A percentile compares a stretch with the other conserved stretches of the same genome.
Evolutionary conservation across 1,140 invertebrate species (phyloP).

Genomic region (Globodera ellingtonae): DNA sequence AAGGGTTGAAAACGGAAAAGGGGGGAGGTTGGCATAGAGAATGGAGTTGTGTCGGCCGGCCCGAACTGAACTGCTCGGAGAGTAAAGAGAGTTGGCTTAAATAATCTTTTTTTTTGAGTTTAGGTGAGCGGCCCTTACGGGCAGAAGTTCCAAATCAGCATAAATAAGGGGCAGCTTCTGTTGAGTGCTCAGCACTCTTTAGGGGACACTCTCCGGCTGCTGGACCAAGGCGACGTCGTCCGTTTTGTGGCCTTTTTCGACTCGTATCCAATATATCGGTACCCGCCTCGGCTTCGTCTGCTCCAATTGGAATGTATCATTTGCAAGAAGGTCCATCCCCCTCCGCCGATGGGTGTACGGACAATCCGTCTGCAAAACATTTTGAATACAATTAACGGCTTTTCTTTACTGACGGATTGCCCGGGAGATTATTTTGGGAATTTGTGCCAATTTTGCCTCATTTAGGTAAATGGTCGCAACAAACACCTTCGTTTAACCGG

Average conservation of each 20-base stretch:
- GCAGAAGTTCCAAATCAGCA: slow-evolving; percentile 47
- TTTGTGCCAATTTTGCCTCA: not conserved
- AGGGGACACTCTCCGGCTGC: slow-evolving; percentile 47
- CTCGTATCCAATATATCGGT: slow-evolving; percentile 49
- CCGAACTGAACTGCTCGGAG: too few species aligned
- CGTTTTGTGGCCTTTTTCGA: slow-evolving; percentile 41
- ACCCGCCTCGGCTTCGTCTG: slow-evolving; percentile 54
- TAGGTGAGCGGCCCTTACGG: slow-evolving; percentile 58
- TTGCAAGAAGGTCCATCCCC: slow-evolving; percentile 51
- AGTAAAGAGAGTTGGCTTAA: too few species aligned
- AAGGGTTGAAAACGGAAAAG: too few species aligned
- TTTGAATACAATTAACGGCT: not conserved
- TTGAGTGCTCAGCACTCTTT: slow-evolving; percentile 49
- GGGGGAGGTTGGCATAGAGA: too few species aligned
- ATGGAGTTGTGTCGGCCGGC: too few species aligned
- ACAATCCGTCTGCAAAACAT: not conserved
- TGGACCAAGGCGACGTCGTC: slow-evolving; percentile 61
- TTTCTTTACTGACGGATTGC: too few species aligned
- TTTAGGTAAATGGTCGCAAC: slow-evolving; percentile 44
- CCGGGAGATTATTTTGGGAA: too few species aligned
- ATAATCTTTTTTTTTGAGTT: too few species aligned
- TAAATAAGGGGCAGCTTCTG: slow-evolving; percentile 59
- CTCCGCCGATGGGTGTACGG: too few species aligned
- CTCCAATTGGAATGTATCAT: slow-evolving; percentile 57
- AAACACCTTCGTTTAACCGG: slow-evolving; percentile 48